Evolutionary conservation across 2,888 invertebrate species (phyloP).

Genomic region (Tenthredo distinguenda): DNA sequence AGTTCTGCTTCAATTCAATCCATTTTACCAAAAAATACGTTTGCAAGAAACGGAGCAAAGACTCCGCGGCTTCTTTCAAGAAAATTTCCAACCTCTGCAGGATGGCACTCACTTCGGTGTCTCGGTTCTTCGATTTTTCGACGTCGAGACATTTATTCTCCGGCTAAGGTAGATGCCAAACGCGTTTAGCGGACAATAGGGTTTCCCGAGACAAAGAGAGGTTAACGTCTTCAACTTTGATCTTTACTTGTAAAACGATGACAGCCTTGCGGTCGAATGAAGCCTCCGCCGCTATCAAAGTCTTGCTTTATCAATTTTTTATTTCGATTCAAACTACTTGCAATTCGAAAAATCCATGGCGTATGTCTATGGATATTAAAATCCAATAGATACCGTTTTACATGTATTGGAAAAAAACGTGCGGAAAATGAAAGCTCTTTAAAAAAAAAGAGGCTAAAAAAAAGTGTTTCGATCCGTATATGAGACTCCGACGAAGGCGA

Average conservation of each 20-base stretch:
- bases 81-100: background rate
- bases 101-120: background rate
- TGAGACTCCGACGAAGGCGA: background rate
- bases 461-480: background rate
- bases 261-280: background rate
- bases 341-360: background rate
- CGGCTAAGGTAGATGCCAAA: conserved; percentile 3
- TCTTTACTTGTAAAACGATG: background rate
- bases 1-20: conserved; percentile 14
- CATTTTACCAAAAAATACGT: background rate
- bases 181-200: conserved; percentile 25
- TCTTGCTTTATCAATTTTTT: background rate
- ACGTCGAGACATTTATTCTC: background rate
- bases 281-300: background rate
- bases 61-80: background rate
- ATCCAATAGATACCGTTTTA: background rate
- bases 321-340: conserved; percentile 3
- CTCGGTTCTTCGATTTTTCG: conserved; percentile 34
- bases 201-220: conserved; percentile 27
- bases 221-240: conserved; percentile 22
- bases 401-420: background rate
- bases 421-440: background rate
- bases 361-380: background rate
- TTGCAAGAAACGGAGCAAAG: conserved; percentile 11
- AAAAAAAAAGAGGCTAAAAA: background rate